Evolutionary conservation across 2,797 vertebrate genomes (phyloP).

Genomic region (Pseudochirops corinnae): DNA sequence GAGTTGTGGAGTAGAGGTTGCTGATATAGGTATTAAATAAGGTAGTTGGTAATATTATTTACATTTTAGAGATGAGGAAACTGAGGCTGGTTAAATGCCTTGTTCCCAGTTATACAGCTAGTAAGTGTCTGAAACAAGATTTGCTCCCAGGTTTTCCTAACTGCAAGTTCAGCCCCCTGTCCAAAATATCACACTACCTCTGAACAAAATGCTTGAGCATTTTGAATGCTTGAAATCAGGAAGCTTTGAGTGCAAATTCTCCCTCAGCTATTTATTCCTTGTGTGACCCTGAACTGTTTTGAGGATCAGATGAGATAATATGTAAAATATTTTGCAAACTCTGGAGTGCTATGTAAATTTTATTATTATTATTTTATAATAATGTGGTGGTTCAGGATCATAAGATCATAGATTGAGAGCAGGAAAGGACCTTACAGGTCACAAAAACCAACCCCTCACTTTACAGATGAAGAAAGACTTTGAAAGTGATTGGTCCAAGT

Average conservation of each 20-base stretch:
- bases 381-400: neutral
- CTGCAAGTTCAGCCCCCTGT: neutral
- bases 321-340: neutral
- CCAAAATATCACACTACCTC: neutral
- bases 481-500: neutral
- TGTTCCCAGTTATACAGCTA: neutral
- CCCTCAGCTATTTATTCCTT: neutral
- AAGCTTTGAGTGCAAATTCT: neutral
- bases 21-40: neutral
- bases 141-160: neutral
- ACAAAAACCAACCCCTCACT: neutral
- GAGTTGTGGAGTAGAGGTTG: neutral
- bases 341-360: neutral
- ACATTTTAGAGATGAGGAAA: neutral
- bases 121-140: neutral
- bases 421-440: neutral
- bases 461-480: neutral
- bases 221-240: neutral
- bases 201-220: neutral
- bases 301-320: neutral
- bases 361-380: neutral
- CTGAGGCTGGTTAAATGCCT: neutral
- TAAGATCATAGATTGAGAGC: neutral
- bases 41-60: neutral
- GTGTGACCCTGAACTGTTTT: neutral